phyloP scores from a whole-genome alignment of 1,140 invertebrate genomes.

The Uloborus diversus region DNA sequence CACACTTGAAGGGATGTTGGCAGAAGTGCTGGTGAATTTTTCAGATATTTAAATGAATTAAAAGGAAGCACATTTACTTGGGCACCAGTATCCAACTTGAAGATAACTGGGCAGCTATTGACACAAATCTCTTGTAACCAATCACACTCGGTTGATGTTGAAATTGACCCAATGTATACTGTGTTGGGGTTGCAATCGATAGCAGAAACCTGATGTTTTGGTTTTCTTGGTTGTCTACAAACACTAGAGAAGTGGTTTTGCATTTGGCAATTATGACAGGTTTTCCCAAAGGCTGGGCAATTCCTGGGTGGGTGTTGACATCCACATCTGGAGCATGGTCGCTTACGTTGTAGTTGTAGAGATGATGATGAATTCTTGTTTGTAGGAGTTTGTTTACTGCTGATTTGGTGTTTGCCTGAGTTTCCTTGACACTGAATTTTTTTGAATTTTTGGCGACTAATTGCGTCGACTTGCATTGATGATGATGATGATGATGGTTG shows the following conservation, averaged over 20 bases:
- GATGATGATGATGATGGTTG: too few species aligned
- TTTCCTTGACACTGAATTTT: neutral
- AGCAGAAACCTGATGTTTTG: neutral
- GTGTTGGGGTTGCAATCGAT: neutral
- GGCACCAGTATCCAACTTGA: conserved; percentile 13
- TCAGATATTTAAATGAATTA: neutral
- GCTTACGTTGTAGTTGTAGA: neutral
- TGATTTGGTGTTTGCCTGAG: neutral
- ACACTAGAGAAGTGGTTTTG: neutral
- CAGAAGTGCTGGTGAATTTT: too few species aligned
- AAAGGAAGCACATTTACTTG: conserved; percentile 12
- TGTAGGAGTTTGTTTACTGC: too few species aligned
- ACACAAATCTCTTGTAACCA: neutral
- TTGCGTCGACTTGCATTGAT: neutral
- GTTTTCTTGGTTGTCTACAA: neutral
- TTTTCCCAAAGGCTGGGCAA: neutral
- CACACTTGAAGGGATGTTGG: too few species aligned
- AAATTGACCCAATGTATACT: neutral
- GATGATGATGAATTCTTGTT: too few species aligned
- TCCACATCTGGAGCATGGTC: neutral
- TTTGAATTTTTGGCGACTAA: neutral
- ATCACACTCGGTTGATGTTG: neutral
- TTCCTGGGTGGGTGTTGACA: neutral
- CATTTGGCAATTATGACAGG: neutral
- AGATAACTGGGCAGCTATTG: neutral